These are phyloP conservation scores for Drosophila peninsularis DNA, from an alignment of 2,888 invertebrate species.

Conservation along the genomic window DNA sequence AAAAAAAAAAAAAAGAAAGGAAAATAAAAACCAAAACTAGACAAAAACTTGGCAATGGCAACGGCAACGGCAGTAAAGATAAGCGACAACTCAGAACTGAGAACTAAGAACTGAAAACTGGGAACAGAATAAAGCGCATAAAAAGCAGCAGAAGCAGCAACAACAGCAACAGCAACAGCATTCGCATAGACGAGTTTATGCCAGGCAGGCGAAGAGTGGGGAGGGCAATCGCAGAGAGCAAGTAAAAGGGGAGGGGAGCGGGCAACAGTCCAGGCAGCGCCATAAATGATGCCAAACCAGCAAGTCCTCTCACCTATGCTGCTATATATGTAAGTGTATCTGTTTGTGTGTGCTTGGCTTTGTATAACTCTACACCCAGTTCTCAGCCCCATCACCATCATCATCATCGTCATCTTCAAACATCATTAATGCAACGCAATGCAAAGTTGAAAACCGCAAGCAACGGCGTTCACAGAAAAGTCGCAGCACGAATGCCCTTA, in stretches of 20 bases:
- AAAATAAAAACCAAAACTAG: constrained; percentile 56
- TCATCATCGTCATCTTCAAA: constrained; percentile 23
- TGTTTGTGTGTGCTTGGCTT: constrained; percentile 21
- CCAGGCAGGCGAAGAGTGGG: constrained; percentile 20
- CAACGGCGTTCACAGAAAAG: constrained; percentile 13
- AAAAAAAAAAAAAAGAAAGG: neutral
- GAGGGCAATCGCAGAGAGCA: neutral
- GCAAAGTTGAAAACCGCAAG: constrained; percentile 47
- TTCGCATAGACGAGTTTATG: constrained; percentile 71
- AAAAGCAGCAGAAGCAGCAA: constrained; percentile 30
- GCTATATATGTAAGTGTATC: neutral
- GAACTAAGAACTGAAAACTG: constrained; percentile 20
- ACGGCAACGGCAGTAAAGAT: constrained; percentile 54
- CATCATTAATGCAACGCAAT: constrained; percentile 58
- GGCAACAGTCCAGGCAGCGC: constrained; percentile 16
- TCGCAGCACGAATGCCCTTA: constrained; percentile 49
- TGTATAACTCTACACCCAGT: constrained; percentile 51
- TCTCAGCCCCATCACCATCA: constrained; percentile 48
- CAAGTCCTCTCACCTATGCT: constrained; percentile 53
- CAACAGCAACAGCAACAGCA: constrained; percentile 14
- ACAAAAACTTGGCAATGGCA: constrained; percentile 73
- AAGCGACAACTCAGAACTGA: constrained; percentile 41
- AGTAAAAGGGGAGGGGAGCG: neutral
- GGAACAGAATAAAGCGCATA: constrained; percentile 43
- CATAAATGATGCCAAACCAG: constrained; percentile 53